Conservation (phyloP, 2,888 invertebrate genomes). For the Dynastes maya region DNA sequence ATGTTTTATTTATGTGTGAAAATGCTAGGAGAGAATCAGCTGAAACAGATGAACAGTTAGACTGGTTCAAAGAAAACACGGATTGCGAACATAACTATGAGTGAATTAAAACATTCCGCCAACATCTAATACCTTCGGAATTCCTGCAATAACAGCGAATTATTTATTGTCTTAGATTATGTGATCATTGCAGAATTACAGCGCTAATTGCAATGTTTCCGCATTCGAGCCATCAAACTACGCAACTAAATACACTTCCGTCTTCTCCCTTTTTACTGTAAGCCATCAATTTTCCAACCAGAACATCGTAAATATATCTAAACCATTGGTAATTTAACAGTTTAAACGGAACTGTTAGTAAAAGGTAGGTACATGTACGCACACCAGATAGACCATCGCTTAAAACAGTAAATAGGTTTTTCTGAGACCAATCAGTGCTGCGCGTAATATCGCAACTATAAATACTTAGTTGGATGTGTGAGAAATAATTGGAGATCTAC, state of each 20-base stretch:
- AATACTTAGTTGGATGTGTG: conserved; percentile 38
- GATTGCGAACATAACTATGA: conserved; percentile 36
- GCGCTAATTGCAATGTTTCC: conserved; percentile 42
- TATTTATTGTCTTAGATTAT: conserved; percentile 47
- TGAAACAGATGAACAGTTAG: conserved; percentile 13
- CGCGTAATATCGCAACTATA: conserved; percentile 38
- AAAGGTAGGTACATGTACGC: conserved; percentile 2
- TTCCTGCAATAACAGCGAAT: conserved; percentile 43
- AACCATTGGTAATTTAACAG: conserved; percentile 24
- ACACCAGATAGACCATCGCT: conserved; percentile 26
- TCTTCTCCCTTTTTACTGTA: conserved; percentile 26
- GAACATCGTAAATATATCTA: conserved; percentile 35
- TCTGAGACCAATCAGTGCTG: conserved; percentile 25
- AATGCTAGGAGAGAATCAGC: not conserved
- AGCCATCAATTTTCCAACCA: conserved; percentile 16
- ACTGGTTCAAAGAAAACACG: conserved; percentile 23
- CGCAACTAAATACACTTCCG: conserved; percentile 19
- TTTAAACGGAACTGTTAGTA: conserved; percentile 24
- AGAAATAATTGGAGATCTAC: conserved; percentile 42
- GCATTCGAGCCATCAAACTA: conserved; percentile 38
- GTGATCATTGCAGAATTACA: conserved; percentile 42
- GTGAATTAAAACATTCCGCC: conserved; percentile 43
- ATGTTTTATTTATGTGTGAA: conserved; percentile 23
- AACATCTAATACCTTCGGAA: conserved; percentile 37
- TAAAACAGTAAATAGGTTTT: conserved; percentile 42